These are phyloP conservation scores for Oedothorax gibbosus DNA, from an alignment of 1,140 invertebrate species.

Conservation along the genomic window DNA sequence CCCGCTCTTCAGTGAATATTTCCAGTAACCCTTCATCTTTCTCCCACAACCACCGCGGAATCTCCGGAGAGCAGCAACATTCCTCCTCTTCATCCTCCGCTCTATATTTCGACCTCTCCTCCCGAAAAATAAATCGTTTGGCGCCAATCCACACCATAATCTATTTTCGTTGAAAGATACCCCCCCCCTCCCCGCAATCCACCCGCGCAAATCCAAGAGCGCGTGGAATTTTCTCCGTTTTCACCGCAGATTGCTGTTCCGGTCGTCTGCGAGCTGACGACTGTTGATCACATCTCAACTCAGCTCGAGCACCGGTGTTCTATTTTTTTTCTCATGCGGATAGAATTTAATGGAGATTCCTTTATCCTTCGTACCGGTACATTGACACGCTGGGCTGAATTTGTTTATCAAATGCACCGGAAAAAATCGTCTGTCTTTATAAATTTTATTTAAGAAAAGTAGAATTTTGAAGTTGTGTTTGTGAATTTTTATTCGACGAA, in stretches of 20 bases:
- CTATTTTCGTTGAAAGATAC: slow-evolving; percentile 38
- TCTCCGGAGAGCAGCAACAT: slow-evolving; percentile 44
- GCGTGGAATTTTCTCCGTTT: not conserved
- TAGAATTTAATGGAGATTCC: too few relatives aligned
- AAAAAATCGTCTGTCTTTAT: too few relatives aligned
- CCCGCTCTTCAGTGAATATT: not conserved
- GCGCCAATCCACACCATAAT: slow-evolving; percentile 41
- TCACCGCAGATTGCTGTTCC: slow-evolving; percentile 15
- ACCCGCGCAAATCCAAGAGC: slow-evolving; percentile 20
- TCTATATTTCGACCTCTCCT: slow-evolving; percentile 15
- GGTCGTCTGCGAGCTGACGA: not conserved
- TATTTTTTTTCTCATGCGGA: too few relatives aligned
- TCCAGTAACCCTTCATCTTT: slow-evolving; percentile 6
- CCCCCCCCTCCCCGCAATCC: slow-evolving; percentile 1
- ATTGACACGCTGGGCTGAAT: too few relatives aligned
- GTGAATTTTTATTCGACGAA: too few relatives aligned
- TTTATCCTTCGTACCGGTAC: too few relatives aligned
- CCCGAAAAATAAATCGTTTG: slow-evolving; percentile 46
- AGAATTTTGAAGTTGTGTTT: too few relatives aligned
- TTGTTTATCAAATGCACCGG: too few relatives aligned
- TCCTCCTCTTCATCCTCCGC: slow-evolving; percentile 26
- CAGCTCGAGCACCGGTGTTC: too few relatives aligned
- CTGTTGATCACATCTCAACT: slow-evolving; percentile 25
- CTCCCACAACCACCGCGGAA: slow-evolving; percentile 33
- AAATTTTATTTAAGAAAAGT: too few relatives aligned